A percentile compares a stretch with the other conserved stretches of the same genome.
Evolutionary conservation across 2,888 invertebrate species (phyloP).

Genomic region (Cetonia aurata): DNA sequence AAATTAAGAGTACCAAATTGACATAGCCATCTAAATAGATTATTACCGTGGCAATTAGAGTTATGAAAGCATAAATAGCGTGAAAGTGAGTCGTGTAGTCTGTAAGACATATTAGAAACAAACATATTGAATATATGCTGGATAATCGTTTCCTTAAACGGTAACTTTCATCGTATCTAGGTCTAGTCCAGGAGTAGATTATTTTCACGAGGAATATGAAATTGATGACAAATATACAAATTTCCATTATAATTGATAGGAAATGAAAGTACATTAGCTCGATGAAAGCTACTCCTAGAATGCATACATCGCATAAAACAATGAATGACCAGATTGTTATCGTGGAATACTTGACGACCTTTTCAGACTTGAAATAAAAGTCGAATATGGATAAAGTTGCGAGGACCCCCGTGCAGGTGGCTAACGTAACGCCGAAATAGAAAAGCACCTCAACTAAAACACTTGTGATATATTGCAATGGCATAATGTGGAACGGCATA

Average conservation of each 20-base stretch:
- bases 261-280: neutral
- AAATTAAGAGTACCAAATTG: constrained; percentile 26
- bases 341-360: constrained; percentile 9
- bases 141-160: constrained; percentile 22
- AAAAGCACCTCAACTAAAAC: neutral
- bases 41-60: neutral
- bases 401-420: constrained; percentile 7
- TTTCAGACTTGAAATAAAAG: constrained; percentile 16
- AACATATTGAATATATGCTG: constrained; percentile 5
- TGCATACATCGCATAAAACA: neutral
- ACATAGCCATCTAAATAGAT: constrained; percentile 30
- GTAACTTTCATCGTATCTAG: constrained; percentile 11
- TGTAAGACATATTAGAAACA: constrained; percentile 8
- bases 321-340: constrained; percentile 25
- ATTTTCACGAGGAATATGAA: neutral
- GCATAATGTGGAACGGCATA: neutral
- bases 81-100: constrained; percentile 12
- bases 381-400: constrained; percentile 22
- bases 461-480: neutral
- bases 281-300: neutral
- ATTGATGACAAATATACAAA: neutral
- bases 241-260: neutral
- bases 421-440: constrained; percentile 4
- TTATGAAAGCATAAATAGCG: neutral
- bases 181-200: constrained; percentile 3